phyloP scores from a whole-genome alignment of 1,140 invertebrate species.

The Cryptotermes secundus region DNA sequence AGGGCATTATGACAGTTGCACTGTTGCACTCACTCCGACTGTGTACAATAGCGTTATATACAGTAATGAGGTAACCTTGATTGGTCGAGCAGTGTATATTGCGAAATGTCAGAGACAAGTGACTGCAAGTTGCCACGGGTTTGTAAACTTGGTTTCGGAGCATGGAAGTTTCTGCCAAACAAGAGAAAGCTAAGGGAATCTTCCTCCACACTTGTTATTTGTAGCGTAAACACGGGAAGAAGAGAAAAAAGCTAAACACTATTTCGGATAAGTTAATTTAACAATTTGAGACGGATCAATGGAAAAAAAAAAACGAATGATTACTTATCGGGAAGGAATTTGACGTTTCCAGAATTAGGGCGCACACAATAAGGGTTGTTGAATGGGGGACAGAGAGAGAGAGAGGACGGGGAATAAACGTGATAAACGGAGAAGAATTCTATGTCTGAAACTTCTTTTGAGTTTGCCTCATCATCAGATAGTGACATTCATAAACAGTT shows the following conservation, averaged over 20 bases:
- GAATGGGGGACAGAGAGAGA: neutral
- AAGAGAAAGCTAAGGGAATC: neutral
- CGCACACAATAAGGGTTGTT: neutral
- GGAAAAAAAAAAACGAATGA: neutral
- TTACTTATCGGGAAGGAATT: neutral
- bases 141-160: neutral
- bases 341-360: neutral
- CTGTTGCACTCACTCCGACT: too few species aligned
- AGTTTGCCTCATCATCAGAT: too few species aligned
- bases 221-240: neutral
- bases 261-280: slow-evolving; percentile 15
- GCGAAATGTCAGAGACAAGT: neutral
- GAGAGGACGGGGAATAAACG: neutral
- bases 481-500: too few species aligned
- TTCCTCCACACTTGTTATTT: neutral
- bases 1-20: too few species aligned
- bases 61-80: too few species aligned
- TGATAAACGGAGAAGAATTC: too few species aligned
- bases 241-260: neutral
- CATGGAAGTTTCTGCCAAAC: neutral
- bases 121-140: neutral
- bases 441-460: too few species aligned
- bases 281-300: neutral
- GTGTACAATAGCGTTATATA: too few species aligned
- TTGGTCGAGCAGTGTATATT: neutral